Evolutionary conservation across 2,113 vertebrate species (phyloP).

Genomic region (Rousettus leschenaultii): DNA sequence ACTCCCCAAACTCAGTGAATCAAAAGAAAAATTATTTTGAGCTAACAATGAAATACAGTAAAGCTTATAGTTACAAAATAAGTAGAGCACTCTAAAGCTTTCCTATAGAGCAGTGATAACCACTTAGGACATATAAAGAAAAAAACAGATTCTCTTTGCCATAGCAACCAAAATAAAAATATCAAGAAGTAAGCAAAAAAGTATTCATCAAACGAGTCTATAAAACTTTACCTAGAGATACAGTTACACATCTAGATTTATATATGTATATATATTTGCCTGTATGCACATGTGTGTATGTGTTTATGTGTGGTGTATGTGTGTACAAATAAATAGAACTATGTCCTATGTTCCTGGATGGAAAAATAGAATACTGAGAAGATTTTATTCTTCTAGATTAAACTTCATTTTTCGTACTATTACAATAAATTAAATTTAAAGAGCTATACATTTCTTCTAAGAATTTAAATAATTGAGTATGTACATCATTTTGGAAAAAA

Average conservation of each 20-base stretch:
- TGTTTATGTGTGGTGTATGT: neutral
- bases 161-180: neutral
- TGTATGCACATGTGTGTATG: neutral
- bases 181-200: neutral
- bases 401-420: neutral
- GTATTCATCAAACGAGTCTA: neutral
- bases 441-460: neutral
- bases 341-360: neutral
- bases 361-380: neutral
- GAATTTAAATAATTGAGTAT: neutral
- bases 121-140: neutral
- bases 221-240: neutral
- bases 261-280: neutral
- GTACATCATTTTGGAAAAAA: neutral
- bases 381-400: neutral
- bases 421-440: neutral
- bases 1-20: neutral
- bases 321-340: neutral
- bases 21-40: neutral
- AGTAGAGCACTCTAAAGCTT: neutral
- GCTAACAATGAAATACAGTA: neutral
- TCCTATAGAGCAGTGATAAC: neutral
- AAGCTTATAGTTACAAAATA: neutral
- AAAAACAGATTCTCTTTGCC: neutral
- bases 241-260: neutral